Conservation (phyloP, 2,797 vertebrate genomes). For the Streptopelia turtur region DNA sequence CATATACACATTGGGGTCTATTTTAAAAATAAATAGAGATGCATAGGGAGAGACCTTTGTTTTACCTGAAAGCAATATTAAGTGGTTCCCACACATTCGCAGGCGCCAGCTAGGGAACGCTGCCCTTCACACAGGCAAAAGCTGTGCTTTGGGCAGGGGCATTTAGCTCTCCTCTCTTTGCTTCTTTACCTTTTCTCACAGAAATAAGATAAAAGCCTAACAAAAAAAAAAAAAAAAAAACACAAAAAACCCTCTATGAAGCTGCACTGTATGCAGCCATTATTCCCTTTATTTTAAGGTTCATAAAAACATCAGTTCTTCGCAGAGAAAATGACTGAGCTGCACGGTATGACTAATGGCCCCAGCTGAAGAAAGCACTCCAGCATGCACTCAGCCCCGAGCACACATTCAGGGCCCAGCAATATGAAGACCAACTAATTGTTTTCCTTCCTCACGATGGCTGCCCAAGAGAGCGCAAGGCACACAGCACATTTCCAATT, state of each 20-base stretch:
- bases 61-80: not conserved
- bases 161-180: not conserved
- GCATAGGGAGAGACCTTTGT: not conserved
- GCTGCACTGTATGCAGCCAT: not conserved
- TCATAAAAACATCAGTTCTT: not conserved
- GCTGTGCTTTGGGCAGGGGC: not conserved
- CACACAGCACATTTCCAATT: not conserved
- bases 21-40: not conserved
- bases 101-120: not conserved
- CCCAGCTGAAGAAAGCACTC: not conserved
- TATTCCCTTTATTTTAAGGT: constrained; percentile 33
- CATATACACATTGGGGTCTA: not conserved
- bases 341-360: constrained; percentile 7
- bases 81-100: not conserved
- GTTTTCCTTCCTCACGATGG: constrained; percentile 26
- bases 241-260: not conserved
- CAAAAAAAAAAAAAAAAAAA: not conserved
- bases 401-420: not conserved
- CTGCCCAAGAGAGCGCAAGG: not conserved
- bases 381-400: not conserved
- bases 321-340: not conserved
- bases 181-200: not conserved
- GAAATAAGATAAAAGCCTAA: not conserved
- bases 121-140: not conserved
- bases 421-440: constrained; percentile 27